A percentile compares a stretch with the other conserved stretches of the same genome.
Conservation (phyloP, 2,888 invertebrate species). For the Thecocarcelia acutangulata region DNA sequence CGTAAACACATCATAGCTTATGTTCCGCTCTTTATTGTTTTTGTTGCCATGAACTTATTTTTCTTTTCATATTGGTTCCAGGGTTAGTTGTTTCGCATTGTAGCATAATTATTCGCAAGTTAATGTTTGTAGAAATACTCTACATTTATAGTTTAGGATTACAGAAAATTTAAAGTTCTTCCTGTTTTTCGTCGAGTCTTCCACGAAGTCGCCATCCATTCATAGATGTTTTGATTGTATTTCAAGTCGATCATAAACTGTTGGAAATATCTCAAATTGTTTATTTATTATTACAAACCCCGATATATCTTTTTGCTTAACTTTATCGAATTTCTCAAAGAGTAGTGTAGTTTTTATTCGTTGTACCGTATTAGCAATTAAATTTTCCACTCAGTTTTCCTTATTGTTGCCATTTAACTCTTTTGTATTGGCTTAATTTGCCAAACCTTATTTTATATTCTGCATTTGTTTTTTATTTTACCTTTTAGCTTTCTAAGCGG, state of each 20-base stretch:
- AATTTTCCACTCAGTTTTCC: neutral
- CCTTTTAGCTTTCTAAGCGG: neutral
- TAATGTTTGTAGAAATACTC: constrained; percentile 5
- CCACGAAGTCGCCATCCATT: no score
- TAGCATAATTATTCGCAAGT: constrained; percentile 25
- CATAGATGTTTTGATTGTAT: no score
- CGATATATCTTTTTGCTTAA: no score
- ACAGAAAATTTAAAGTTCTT: no score
- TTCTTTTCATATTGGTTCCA: constrained; percentile 19
- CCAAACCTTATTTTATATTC: constrained; percentile 25
- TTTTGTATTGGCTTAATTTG: neutral
- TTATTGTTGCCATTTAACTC: neutral
- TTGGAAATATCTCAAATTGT: no score
- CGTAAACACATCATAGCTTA: constrained; percentile 68
- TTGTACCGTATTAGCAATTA: neutral
- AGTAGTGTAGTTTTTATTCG: neutral
- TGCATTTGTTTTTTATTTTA: neutral
- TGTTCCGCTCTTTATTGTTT: constrained; percentile 13
- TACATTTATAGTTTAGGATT: neutral
- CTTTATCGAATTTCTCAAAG: no score
- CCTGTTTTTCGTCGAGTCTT: no score
- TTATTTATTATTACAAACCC: no score
- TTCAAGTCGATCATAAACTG: no score
- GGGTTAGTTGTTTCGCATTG: constrained; percentile 31
- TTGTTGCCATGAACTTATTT: neutral